phyloP scores from a whole-genome alignment of 1,140 invertebrate genomes.

The Chironomus tepperi region DNA sequence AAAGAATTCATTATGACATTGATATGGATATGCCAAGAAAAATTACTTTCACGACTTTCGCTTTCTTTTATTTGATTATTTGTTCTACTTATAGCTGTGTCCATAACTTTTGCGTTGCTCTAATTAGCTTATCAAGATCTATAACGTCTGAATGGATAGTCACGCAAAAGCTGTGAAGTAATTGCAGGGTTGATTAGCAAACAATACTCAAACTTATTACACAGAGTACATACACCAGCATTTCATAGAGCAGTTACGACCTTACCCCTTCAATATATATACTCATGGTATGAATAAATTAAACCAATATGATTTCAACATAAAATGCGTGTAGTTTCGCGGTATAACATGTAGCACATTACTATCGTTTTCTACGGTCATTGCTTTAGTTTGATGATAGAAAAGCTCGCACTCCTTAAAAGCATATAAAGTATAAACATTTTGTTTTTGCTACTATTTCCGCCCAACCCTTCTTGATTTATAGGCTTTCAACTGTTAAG shows the following conservation, averaged over 20 bases:
- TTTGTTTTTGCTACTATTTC: not conserved
- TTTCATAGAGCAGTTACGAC: not conserved
- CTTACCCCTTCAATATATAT: not conserved
- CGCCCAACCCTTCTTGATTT: slow-evolving; percentile 4
- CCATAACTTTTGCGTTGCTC: not conserved
- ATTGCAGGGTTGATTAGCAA: not conserved
- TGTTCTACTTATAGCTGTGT: not conserved
- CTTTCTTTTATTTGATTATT: too few species aligned
- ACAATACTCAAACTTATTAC: too few species aligned
- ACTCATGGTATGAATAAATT: not conserved
- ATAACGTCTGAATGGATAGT: not conserved
- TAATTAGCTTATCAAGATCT: slow-evolving; percentile 20
- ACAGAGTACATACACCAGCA: too few species aligned
- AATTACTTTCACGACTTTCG: too few species aligned
- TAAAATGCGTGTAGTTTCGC: not conserved
- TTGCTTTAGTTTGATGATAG: not conserved
- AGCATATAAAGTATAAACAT: not conserved
- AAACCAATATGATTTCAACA: not conserved
- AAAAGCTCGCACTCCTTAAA: not conserved
- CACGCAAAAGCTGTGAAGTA: not conserved
- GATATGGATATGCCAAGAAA: not conserved
- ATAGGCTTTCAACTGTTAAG: not conserved
- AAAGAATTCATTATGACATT: not conserved
- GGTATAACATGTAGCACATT: not conserved
- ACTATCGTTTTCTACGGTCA: not conserved